phyloP scores from a whole-genome alignment of 2,888 invertebrate species.

The Cistogaster globosa region DNA sequence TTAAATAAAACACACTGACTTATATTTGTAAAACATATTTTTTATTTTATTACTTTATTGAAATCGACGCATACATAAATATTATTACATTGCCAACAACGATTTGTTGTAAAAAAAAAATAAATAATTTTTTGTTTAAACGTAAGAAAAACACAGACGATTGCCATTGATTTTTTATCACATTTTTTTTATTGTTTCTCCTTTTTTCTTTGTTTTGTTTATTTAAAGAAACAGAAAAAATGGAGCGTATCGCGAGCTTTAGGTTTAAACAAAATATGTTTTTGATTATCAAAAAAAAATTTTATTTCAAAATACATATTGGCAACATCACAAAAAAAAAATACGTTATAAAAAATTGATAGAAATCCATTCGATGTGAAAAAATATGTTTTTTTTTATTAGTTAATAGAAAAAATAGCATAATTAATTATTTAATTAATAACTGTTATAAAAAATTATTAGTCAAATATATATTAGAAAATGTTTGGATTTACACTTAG shows the following conservation, averaged over 20 bases:
- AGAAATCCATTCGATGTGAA: too few species aligned
- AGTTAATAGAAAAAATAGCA: too few species aligned
- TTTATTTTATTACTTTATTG: slow-evolving; percentile 15
- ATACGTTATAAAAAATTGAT: too few species aligned
- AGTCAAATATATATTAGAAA: too few species aligned
- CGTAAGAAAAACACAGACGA: slow-evolving; percentile 34
- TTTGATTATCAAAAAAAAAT: neutral
- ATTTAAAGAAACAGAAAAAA: slow-evolving; percentile 33
- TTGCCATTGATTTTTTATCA: slow-evolving; percentile 53
- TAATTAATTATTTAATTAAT: too few species aligned
- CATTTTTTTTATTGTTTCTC: slow-evolving; percentile 5
- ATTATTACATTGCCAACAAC: slow-evolving; percentile 32
- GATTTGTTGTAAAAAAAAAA: neutral
- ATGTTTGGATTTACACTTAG: too few species aligned
- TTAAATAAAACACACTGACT: slow-evolving; percentile 5
- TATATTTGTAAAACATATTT: neutral
- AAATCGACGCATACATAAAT: neutral
- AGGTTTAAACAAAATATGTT: slow-evolving; percentile 25
- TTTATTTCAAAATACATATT: slow-evolving; percentile 53
- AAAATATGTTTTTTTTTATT: too few species aligned
- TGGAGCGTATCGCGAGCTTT: slow-evolving; percentile 59
- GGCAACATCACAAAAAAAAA: slow-evolving; percentile 19
- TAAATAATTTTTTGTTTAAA: neutral
- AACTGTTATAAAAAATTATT: too few species aligned
- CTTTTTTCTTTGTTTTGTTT: slow-evolving; percentile 23